phyloP scores from a whole-genome alignment of 2,888 invertebrate species.

The Odontomyia ornata region DNA sequence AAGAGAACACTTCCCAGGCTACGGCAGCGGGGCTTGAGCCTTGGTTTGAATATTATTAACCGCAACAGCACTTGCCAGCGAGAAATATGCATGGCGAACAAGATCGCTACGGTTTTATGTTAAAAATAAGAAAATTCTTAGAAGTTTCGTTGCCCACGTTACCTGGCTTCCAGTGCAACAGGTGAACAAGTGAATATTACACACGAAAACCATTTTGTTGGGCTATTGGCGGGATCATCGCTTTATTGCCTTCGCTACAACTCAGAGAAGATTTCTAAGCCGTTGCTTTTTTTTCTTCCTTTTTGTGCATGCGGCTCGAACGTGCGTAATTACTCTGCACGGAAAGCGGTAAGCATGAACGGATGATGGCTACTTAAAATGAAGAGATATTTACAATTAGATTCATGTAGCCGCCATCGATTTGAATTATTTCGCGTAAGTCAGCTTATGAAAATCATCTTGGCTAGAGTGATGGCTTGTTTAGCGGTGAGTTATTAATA shows the following conservation, averaged over 20 bases:
- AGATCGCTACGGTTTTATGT: background rate
- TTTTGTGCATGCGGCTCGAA: too few relatives aligned
- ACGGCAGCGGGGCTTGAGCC: background rate
- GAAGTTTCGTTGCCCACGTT: background rate
- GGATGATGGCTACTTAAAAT: slow-evolving; percentile 23
- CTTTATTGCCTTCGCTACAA: background rate
- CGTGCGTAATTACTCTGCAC: slow-evolving; percentile 40
- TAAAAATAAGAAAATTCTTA: background rate
- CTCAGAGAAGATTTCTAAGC: background rate
- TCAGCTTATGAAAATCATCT: background rate
- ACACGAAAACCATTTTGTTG: slow-evolving; percentile 38
- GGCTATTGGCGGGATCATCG: slow-evolving; percentile 7
- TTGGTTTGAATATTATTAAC: slow-evolving; percentile 33
- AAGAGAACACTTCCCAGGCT: slow-evolving; percentile 3
- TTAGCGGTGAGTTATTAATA: background rate
- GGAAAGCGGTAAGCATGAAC: slow-evolving; percentile 10
- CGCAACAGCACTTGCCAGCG: background rate
- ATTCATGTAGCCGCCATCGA: background rate
- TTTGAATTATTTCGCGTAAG: slow-evolving; percentile 22
- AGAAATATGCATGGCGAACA: slow-evolving; percentile 31
- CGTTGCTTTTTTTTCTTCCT: slow-evolving; percentile 18
- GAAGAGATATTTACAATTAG: background rate
- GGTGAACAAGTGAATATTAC: slow-evolving; percentile 42
- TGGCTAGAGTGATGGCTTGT: background rate
- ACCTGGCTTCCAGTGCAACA: slow-evolving; percentile 20